Base-by-base conservation (phyloP, 2,113 vertebrate genomes). In the Fulmarus glacialis region DNA sequence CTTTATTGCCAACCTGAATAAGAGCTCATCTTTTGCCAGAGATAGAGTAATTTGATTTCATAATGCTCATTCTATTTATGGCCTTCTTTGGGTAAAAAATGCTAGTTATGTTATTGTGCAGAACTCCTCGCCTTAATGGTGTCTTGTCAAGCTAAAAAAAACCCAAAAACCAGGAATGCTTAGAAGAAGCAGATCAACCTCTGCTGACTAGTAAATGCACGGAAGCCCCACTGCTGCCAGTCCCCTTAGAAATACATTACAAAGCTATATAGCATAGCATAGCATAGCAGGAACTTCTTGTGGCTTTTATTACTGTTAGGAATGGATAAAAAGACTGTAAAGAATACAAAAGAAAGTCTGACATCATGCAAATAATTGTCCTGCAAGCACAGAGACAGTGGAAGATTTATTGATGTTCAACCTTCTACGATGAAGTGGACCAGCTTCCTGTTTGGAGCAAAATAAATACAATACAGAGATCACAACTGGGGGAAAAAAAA, bases 71-170 rank as follows among this genome's bases (percentile, higher is more conserved):
- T 92, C 96, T 97, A 95, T 96, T 96, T 97, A 97, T 91, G 94
- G 93, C 98, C 97, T 97, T 98, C 96, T 98, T 96, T 97, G 98
- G 98, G 96, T 97, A 98, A 97, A 98, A 82, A 94, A 90, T 93
- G 79, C 63, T 73, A 15, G 21, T 93, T 52, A 59, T 64, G 85
- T 53, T 94, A 80, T 90, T 91, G 93, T 92, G 94, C 66, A 88
- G 56, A 72, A 36, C 56, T 72, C 68, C 75, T 78, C 3, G 5
- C 36, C 29, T 89, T 71, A 22, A 81, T 63, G 18, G 59, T 50
- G 47, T 94, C 74, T 70, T 79, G 71, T 74, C 93, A 38, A 24
- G 16, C 43, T 73, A 13, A 23, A 73, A 79, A 82, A 66, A 40
- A 40, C 5, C 5, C 11, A 67, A 62, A 48, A 9, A 1, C 24